Conservation (phyloP, 2,797 vertebrate species). For the Pseudomugil gertrudae region DNA sequence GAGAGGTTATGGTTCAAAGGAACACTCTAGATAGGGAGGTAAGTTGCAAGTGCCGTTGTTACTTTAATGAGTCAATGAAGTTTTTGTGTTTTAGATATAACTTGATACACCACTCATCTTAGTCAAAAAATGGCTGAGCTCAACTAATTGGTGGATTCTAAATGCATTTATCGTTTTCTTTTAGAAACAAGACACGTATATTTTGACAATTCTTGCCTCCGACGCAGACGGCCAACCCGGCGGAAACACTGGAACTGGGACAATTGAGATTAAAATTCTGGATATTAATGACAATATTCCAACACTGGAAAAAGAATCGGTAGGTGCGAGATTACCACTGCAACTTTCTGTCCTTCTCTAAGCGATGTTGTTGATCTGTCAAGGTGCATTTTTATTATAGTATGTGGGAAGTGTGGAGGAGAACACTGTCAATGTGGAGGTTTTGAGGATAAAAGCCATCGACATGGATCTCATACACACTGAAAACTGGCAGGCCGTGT, state of each 20-base stretch:
- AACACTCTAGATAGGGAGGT: slow-evolving; percentile 92
- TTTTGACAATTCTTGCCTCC: slow-evolving; percentile 80
- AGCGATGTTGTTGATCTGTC: neutral
- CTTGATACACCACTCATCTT: neutral
- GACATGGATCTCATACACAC: slow-evolving; percentile 87
- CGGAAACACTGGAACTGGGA: slow-evolving; percentile 74
- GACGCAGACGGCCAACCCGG: slow-evolving; percentile 74
- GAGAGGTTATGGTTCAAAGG: slow-evolving; percentile 79
- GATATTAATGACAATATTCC: slow-evolving; percentile 97
- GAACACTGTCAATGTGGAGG: slow-evolving; percentile 85
- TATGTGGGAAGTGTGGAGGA: slow-evolving; percentile 87
- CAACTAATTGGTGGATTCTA: neutral
- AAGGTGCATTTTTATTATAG: slow-evolving; percentile 70
- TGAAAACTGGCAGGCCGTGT: slow-evolving; percentile 90
- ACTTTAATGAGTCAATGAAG: too few species aligned
- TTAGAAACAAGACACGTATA: slow-evolving; percentile 82
- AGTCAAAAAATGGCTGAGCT: neutral
- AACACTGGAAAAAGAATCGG: slow-evolving; percentile 75
- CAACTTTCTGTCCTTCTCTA: neutral
- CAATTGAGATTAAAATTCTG: slow-evolving; percentile 81
- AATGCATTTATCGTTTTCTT: slow-evolving; percentile 7
- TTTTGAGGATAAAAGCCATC: slow-evolving; percentile 85
- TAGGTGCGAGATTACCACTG: slow-evolving; percentile 40
- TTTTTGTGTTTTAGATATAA: too few species aligned
- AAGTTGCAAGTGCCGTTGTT: slow-evolving; percentile 38